Percentiles rank a stretch among this genome's conserved stretches.
Evolutionary conservation across 1,140 invertebrate genomes (phyloP).

Genomic region (Bombus consobrinus): DNA sequence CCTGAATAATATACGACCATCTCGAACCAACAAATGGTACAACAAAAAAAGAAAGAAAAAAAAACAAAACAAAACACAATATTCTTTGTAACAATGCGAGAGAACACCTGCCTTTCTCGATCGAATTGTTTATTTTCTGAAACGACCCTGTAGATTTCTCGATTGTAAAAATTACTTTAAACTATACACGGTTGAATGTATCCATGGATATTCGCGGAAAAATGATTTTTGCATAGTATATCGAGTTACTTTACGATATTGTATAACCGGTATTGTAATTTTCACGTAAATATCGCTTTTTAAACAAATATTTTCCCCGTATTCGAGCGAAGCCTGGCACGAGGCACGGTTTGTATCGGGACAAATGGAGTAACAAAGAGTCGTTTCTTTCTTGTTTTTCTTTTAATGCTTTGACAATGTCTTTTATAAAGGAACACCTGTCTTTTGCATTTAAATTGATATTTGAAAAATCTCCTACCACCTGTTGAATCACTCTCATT

Average conservation of each 20-base stretch:
- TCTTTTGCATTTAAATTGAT: neutral
- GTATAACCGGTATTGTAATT: neutral
- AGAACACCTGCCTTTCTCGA: slow-evolving; percentile 10
- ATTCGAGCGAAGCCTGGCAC: too few relatives aligned
- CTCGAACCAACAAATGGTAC: neutral
- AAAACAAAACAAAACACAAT: neutral
- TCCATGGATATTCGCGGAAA: neutral
- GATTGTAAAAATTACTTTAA: slow-evolving; percentile 1
- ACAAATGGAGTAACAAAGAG: neutral
- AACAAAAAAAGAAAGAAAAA: neutral
- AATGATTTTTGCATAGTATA: neutral
- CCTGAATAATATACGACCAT: slow-evolving; percentile 27
- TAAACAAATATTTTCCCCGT: neutral
- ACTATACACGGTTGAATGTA: neutral
- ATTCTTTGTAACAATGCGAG: neutral
- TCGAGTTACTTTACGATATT: neutral
- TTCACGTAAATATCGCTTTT: neutral
- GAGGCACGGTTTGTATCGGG: too few relatives aligned
- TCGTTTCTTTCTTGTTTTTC: neutral
- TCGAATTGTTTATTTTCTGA: neutral
- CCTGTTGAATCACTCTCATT: neutral
- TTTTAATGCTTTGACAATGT: too few relatives aligned
- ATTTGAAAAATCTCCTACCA: neutral
- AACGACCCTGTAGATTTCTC: neutral
- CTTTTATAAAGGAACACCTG: neutral